Conservation (phyloP, 2,113 vertebrate species). For the Cnemophilus loriae region DNA sequence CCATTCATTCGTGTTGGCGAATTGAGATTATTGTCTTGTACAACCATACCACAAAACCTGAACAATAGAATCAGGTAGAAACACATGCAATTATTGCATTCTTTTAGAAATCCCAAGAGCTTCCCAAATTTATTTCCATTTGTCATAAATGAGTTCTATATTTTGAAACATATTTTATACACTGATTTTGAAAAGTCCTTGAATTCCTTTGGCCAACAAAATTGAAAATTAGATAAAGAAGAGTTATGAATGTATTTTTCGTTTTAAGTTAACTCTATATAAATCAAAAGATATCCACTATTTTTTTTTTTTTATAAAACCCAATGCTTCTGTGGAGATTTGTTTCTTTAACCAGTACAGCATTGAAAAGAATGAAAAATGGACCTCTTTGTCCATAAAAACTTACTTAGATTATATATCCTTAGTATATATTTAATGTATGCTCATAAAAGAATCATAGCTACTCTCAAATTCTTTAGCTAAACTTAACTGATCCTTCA, state of each 20-base stretch:
- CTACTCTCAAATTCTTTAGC: not conserved
- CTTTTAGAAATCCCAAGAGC: not conserved
- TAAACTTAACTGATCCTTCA: not conserved
- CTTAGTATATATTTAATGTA: not conserved
- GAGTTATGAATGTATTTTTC: not conserved
- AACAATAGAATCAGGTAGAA: not conserved
- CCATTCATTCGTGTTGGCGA: not conserved
- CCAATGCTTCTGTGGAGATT: not conserved
- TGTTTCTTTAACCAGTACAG: not conserved
- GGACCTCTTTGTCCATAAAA: not conserved
- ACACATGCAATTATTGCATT: not conserved
- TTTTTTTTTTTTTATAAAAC: not conserved
- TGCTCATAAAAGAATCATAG: not conserved
- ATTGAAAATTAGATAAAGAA: not conserved
- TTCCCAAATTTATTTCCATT: not conserved
- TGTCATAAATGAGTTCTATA: not conserved
- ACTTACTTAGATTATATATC: not conserved
- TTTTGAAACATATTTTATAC: not conserved
- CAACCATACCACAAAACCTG: not conserved
- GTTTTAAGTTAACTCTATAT: not conserved
- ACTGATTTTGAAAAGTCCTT: not conserved
- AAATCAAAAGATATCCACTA: not conserved
- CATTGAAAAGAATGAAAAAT: slow-evolving; percentile 1
- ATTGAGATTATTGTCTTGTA: not conserved
- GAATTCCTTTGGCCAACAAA: not conserved